These are phyloP conservation scores for Ploceus nigricollis DNA, from an alignment of 2,113 vertebrate species.

Conservation along the genomic window DNA sequence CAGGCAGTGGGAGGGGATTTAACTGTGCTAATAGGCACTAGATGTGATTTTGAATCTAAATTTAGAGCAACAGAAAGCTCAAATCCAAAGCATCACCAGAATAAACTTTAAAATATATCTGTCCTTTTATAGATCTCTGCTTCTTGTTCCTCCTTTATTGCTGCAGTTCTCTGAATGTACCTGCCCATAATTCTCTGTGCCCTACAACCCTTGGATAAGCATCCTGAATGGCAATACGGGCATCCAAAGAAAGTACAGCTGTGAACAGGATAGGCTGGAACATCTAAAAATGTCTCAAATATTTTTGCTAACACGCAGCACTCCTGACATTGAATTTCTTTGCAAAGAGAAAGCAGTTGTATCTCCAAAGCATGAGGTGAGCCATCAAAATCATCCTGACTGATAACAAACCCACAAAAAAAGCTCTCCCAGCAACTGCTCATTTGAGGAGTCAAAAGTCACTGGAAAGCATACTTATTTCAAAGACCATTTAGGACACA, in stretches of 20 bases:
- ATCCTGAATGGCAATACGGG: conserved; percentile 31
- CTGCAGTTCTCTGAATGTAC: background rate
- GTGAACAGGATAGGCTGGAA: background rate
- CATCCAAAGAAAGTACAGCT: background rate
- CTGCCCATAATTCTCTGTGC: background rate
- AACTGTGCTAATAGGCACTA: background rate
- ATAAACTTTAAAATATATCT: background rate
- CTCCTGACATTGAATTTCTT: background rate
- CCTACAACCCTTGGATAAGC: conserved; percentile 18
- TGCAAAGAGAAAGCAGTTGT: background rate
- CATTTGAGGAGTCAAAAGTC: background rate
- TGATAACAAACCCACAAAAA: background rate
- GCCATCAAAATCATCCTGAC: background rate
- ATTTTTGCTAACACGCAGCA: background rate
- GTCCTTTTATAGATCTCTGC: background rate
- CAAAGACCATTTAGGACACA: background rate
- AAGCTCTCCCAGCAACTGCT: background rate
- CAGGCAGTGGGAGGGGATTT: background rate
- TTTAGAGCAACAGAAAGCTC: background rate
- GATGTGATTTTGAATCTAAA: background rate
- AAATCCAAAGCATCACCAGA: background rate
- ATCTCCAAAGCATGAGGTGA: background rate
- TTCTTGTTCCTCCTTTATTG: background rate
- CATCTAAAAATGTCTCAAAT: background rate
- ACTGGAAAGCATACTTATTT: background rate